Conservation (phyloP, 2,888 invertebrate species). For the Drosophila pseudotakahashii region DNA sequence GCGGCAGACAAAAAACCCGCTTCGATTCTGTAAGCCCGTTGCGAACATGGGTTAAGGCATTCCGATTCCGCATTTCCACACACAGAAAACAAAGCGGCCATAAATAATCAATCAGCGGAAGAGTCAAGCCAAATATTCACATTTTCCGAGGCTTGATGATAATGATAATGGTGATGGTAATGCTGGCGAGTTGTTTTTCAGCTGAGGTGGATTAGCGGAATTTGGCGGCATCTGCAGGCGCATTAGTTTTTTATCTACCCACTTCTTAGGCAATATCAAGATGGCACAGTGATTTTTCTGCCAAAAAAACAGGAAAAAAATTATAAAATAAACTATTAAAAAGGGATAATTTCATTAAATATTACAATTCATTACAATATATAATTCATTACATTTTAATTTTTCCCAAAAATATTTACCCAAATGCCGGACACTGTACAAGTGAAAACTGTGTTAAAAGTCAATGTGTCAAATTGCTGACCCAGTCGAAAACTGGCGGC, state of each 20-base stretch:
- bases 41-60: constrained; percentile 39
- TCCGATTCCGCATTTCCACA: constrained; percentile 38
- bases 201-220: constrained; percentile 22
- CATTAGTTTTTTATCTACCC: constrained; percentile 15
- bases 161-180: constrained; percentile 34
- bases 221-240: constrained; percentile 29
- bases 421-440: background rate
- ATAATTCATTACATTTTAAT: no score
- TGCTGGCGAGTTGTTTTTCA: constrained; percentile 16
- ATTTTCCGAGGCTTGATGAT: constrained; percentile 22
- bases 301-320: no score
- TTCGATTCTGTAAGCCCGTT: constrained; percentile 29
- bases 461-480: constrained; percentile 35
- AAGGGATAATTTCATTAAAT: no score
- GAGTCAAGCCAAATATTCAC: constrained; percentile 40
- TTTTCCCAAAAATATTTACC: no score
- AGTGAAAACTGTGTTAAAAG: constrained; percentile 30
- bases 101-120: constrained; percentile 46
- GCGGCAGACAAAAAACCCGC: constrained; percentile 27
- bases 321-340: no score
- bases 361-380: no score
- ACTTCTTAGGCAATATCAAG: background rate
- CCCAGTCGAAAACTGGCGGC: constrained; percentile 31
- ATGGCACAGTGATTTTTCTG: background rate
- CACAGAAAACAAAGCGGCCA: constrained; percentile 29